A percentile compares a stretch with the other conserved stretches of the same genome.
phyloP scores from a whole-genome alignment of 2,113 vertebrate species.

The Boleophthalmus pectinirostris region DNA sequence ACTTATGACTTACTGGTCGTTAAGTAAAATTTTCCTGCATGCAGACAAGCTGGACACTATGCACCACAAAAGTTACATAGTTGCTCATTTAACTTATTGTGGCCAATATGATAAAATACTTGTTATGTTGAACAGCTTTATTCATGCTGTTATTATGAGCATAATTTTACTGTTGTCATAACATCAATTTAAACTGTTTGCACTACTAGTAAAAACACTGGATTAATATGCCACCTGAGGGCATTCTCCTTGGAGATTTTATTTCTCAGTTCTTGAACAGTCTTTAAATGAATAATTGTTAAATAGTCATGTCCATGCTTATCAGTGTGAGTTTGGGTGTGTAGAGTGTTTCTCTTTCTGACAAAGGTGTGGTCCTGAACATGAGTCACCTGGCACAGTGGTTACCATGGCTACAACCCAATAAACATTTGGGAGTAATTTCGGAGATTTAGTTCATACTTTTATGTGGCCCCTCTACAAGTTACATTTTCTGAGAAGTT shows the following conservation, averaged over 20 bases:
- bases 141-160: neutral
- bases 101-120: neutral
- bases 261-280: neutral
- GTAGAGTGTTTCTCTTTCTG: conserved; percentile 1
- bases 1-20: too few relatives aligned
- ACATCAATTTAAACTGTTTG: neutral
- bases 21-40: too few relatives aligned
- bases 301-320: neutral
- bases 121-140: neutral
- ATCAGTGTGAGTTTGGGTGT: conserved; percentile 19
- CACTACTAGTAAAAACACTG: neutral
- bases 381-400: conserved; percentile 52
- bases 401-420: conserved; percentile 50
- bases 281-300: neutral
- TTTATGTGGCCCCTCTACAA: neutral
- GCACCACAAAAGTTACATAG: neutral
- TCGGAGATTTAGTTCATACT: neutral
- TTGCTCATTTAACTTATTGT: neutral
- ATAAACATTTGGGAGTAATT: neutral
- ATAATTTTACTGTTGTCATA: neutral
- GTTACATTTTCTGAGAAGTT: neutral
- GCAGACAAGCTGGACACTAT: too few relatives aligned
- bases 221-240: neutral
- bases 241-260: neutral
- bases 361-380: conserved; percentile 43